phyloP scores from a whole-genome alignment of 2,888 invertebrate genomes.

The Drosophila neonasuta region DNA sequence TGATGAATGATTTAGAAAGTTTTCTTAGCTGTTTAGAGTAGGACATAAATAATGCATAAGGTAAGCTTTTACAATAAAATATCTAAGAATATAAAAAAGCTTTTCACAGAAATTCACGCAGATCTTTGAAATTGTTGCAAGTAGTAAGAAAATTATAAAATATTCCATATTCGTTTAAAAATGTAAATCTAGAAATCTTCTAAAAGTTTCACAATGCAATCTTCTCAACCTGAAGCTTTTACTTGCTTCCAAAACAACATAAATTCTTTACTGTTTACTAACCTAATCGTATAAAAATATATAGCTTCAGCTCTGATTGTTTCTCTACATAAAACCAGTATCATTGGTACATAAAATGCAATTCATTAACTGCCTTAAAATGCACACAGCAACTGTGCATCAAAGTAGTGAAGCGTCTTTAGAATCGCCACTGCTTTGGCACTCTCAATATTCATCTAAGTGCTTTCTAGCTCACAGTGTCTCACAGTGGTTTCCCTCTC shows the following conservation, averaged over 20 bases:
- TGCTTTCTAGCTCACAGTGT: slow-evolving; percentile 15
- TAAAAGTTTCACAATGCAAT: no score
- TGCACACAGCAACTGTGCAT: not conserved
- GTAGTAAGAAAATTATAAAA: no score
- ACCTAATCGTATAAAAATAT: not conserved
- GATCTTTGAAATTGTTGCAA: no score
- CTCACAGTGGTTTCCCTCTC: not conserved
- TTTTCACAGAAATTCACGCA: no score
- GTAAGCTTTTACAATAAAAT: no score
- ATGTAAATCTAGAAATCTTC: no score
- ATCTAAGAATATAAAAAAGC: no score
- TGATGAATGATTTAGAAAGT: no score
- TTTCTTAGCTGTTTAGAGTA: no score
- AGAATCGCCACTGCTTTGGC: slow-evolving; percentile 42
- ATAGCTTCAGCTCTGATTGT: not conserved
- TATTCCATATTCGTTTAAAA: no score
- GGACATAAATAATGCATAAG: no score
- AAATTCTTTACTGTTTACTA: not conserved
- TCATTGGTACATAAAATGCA: slow-evolving; percentile 13
- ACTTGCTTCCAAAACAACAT: not conserved
- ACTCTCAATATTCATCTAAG: slow-evolving; percentile 56
- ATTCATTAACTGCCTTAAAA: slow-evolving; percentile 19
- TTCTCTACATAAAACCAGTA: not conserved
- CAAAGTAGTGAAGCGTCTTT: slow-evolving; percentile 16
- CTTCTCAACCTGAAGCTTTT: not conserved